These are phyloP conservation scores for Pteruthius melanotis DNA, from an alignment of 2,113 vertebrate species.

Conservation along the genomic window DNA sequence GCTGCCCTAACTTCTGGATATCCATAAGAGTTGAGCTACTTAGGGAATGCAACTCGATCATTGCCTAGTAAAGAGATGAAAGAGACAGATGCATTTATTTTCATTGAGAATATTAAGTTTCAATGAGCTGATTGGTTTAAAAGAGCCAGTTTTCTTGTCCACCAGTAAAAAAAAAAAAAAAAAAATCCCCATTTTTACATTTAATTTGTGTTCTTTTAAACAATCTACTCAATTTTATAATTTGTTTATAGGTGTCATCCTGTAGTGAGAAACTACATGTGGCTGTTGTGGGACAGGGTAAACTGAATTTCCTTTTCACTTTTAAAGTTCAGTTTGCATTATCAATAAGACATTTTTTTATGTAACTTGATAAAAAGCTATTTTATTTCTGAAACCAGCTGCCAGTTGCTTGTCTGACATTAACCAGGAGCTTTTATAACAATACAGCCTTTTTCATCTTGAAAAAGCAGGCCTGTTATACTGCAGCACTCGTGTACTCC, in stretches of 20 bases:
- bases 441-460: neutral
- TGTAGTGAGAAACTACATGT: neutral
- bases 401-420: neutral
- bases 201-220: neutral
- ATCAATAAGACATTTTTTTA: neutral
- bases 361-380: neutral
- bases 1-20: neutral
- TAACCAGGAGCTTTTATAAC: neutral
- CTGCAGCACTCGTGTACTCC: neutral
- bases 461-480: neutral
- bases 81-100: neutral
- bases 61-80: neutral
- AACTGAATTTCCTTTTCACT: slow-evolving; percentile 34
- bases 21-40: fast-evolving
- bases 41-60: neutral
- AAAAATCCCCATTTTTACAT: neutral
- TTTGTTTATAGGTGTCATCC: neutral
- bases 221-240: neutral
- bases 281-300: neutral
- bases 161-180: neutral
- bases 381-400: neutral
- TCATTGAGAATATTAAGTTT: neutral
- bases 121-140: neutral
- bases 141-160: neutral
- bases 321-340: neutral